Evolutionary conservation across 2,888 invertebrate species (phyloP).

Genomic region (Holacanthella duospinosa): DNA sequence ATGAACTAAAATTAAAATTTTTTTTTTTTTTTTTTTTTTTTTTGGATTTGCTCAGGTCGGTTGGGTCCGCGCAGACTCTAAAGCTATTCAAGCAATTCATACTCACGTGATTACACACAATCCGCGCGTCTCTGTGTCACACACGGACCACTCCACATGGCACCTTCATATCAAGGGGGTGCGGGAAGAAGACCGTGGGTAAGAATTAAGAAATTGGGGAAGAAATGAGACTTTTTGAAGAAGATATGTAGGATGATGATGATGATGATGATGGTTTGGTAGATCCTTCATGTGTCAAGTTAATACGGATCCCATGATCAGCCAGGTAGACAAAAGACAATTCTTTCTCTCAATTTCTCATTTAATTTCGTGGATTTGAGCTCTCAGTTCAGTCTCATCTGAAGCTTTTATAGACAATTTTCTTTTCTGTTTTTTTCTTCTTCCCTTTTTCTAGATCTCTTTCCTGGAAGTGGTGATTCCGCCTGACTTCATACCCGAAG

Average conservation of each 20-base stretch:
- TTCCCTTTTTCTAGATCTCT: conserved; percentile 54
- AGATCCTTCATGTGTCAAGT: conserved; percentile 81
- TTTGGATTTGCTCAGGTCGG: conserved; percentile 56
- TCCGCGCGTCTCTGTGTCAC: conserved; percentile 71
- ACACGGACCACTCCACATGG: conserved; percentile 77
- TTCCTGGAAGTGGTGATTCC: conserved; percentile 76
- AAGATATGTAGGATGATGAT: too few species aligned
- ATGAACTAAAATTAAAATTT: neutral
- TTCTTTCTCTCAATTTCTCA: neutral
- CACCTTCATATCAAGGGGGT: conserved; percentile 72
- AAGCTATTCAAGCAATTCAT: conserved; percentile 76
- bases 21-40: neutral
- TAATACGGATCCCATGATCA: conserved; percentile 89
- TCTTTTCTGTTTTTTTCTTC: neutral
- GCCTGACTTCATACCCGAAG: conserved; percentile 77
- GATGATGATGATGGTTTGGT: neutral
- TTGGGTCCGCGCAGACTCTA: conserved; percentile 86
- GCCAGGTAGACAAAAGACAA: conserved; percentile 58
- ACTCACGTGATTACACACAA: conserved; percentile 87
- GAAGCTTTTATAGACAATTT: neutral
- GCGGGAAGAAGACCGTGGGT: conserved; percentile 73
- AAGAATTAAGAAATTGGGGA: neutral
- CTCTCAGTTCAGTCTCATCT: neutral
- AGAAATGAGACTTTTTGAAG: neutral
- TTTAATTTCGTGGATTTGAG: neutral